These are phyloP conservation scores for Acanthisitta chloris DNA, from an alignment of 2,113 vertebrate species.

Conservation along the genomic window DNA sequence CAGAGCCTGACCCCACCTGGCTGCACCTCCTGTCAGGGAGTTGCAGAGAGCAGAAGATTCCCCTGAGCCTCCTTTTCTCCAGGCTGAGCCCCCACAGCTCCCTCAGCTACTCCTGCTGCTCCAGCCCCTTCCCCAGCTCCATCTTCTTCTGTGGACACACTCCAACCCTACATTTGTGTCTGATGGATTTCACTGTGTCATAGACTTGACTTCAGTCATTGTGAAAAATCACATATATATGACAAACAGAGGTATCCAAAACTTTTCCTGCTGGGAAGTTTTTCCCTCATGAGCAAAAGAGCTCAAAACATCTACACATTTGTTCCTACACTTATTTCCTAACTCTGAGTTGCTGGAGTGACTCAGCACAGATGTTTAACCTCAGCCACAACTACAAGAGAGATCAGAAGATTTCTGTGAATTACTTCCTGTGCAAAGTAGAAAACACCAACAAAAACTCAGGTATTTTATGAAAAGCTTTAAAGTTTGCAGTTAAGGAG, in stretches of 20 bases:
- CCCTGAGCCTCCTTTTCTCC: no score
- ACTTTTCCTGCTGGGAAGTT: not conserved
- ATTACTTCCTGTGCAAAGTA: not conserved
- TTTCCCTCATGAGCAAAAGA: not conserved
- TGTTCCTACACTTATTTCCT: not conserved
- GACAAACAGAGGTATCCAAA: not conserved
- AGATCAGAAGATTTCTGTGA: not conserved
- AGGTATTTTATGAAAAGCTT: not conserved
- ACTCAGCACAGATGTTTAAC: not conserved
- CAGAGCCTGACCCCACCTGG: no score
- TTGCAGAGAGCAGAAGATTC: no score
- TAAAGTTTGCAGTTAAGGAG: fast-evolving
- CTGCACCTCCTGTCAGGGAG: no score
- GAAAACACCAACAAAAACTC: not conserved
- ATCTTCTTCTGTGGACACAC: not conserved
- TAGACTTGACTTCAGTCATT: not conserved
- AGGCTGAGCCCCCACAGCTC: no score
- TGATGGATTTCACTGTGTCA: not conserved
- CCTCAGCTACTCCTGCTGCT: no score
- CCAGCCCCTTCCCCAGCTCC: no score
- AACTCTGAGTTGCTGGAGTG: not conserved
- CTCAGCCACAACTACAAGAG: not conserved
- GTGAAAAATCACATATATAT: not conserved
- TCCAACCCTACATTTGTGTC: not conserved
- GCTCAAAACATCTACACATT: not conserved